Evolutionary conservation across 1,140 invertebrate genomes (phyloP), one percentile per base, ranked within the genome.

Genomic region (Ruditapes philippinarum): DNA sequence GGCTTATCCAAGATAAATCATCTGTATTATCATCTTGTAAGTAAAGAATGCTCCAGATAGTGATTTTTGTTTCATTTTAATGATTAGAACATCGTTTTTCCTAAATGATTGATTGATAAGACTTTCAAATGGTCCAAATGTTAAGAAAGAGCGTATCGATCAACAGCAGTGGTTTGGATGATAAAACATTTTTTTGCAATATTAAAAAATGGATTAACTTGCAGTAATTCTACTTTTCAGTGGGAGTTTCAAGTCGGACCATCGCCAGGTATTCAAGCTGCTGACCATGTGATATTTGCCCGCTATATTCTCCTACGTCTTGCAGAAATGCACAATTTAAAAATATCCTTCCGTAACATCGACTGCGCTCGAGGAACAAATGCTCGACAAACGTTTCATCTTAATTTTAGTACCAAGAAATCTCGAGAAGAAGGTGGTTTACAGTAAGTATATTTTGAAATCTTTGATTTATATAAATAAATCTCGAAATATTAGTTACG

Each of bases 231-330:
- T n/a, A n/a, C n/a, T n/a, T 76, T 76, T 28, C 45, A 86, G 83
- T 86, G 83, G 83, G 83, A 86, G 68, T 86, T 74, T 51, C 83
- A 86, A 45, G 42, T 86, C 5, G 83, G 83, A 40, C 83, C 83
- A n/a, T 54, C 57, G 11, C 51, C 45, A 14, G 83, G 68, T 9
- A 40, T 76, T 17, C 22, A 74, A 11, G 49, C 65, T 0, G 68
- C 25, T 31, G 83, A 86, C 49, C 83, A 86, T 0, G 28, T 86
- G 0, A 36, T 86, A 12, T 7, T 86, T 22, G 42, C 83, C 36
- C 42, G 83, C 28, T 86, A 76, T 45, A 86, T 86, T 14, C 70
- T 86, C 28, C 1, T 60, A n/a, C 25, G 83, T 9, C 28, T 86
- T 4, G 83, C 83, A 57, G 83, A 86, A 62, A 57, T 76, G n/a